A percentile compares a stretch with the other conserved stretches of the same genome.
phyloP scores from a whole-genome alignment of 2,888 invertebrate genomes.

The Dolomedes plantarius region DNA sequence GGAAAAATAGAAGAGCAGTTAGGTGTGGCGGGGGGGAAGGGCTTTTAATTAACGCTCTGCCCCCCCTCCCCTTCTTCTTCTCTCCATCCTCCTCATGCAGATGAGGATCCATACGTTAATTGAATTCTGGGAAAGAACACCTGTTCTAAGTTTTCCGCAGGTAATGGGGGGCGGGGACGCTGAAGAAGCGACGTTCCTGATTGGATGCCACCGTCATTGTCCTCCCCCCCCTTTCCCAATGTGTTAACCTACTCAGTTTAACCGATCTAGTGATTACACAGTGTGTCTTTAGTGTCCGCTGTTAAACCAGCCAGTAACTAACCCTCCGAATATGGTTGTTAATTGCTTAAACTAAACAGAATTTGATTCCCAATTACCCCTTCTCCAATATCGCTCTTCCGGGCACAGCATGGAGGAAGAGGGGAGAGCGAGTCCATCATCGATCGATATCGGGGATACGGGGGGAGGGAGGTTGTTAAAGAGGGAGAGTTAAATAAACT shows the following conservation, averaged over 20 bases:
- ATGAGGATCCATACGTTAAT: conserved; percentile 68
- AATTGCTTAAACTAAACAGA: conserved; percentile 69
- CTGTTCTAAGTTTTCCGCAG: conserved; percentile 68
- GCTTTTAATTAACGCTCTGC: conserved; percentile 30
- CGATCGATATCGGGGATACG: conserved; percentile 49
- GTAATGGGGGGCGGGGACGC: conserved; percentile 44
- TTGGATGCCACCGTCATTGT: conserved; percentile 39
- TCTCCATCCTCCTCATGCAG: conserved; percentile 19
- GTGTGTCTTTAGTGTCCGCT: conserved; percentile 65
- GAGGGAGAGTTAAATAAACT: conserved; percentile 47
- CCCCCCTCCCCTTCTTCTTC: conserved; percentile 1
- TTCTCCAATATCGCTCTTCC: not conserved
- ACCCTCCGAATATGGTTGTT: conserved; percentile 38
- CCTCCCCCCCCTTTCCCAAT: conserved; percentile 1
- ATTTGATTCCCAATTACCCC: conserved; percentile 69
- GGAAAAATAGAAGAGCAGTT: conserved; percentile 32
- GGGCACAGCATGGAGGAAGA: not conserved
- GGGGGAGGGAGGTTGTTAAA: conserved; percentile 28
- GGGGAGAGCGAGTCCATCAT: conserved; percentile 32
- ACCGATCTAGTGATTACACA: conserved; percentile 63
- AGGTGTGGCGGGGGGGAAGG: conserved; percentile 2
- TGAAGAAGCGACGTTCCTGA: conserved; percentile 66
- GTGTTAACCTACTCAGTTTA: conserved; percentile 45
- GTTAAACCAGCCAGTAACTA: conserved; percentile 53
- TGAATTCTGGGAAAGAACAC: conserved; percentile 71